phyloP scores from a whole-genome alignment of 2,888 invertebrate genomes.

The Pyrgus malvae region DNA sequence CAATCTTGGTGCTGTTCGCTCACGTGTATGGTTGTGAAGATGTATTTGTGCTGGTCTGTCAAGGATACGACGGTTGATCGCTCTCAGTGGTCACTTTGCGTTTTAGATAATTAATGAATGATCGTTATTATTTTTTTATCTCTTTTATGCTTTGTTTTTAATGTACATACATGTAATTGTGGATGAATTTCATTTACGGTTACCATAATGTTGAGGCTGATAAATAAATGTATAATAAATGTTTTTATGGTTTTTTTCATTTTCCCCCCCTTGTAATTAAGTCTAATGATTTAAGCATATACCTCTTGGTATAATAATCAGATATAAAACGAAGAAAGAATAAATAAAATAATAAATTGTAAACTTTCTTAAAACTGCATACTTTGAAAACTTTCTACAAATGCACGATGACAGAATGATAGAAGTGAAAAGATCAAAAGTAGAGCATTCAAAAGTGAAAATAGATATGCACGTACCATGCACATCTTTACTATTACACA shows the following conservation, averaged over 20 bases:
- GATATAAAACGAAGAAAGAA: no score
- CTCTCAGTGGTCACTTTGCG: slow-evolving; percentile 18
- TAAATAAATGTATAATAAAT: slow-evolving; percentile 66
- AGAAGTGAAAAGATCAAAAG: no score
- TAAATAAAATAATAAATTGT: no score
- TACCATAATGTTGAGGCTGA: slow-evolving; percentile 72
- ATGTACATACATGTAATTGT: slow-evolving; percentile 50
- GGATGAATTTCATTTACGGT: slow-evolving; percentile 47
- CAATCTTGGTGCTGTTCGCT: slow-evolving; percentile 50
- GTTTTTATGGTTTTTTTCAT: slow-evolving; percentile 36
- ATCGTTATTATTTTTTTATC: slow-evolving; percentile 70
- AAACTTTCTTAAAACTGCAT: no score
- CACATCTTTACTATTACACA: no score
- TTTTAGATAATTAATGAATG: slow-evolving; percentile 46
- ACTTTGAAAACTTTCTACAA: no score
- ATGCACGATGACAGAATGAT: no score
- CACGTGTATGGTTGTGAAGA: slow-evolving; percentile 55
- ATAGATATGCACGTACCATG: no score
- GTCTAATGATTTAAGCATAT: not conserved
- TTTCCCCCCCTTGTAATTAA: not conserved
- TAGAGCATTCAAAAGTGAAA: no score
- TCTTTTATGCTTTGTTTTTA: slow-evolving; percentile 63
- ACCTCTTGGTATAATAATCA: no score
- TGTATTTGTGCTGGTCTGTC: slow-evolving; percentile 16
- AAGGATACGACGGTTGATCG: not conserved